These are phyloP conservation scores for Chauna torquata DNA, from an alignment of 2,113 vertebrate species.

Conservation along the genomic window DNA sequence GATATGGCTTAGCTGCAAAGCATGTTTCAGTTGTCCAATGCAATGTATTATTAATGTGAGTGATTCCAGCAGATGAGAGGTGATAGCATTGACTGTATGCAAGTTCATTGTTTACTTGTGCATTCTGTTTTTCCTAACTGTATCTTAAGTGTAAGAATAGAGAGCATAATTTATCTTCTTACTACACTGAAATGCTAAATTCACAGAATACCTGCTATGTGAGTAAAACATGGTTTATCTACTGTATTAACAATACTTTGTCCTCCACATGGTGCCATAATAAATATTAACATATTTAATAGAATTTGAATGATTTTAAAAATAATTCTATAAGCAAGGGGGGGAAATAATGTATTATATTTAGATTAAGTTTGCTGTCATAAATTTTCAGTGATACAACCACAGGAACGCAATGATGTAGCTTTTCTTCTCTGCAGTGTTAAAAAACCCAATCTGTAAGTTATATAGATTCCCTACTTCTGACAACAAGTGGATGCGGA, in stretches of 20 bases:
- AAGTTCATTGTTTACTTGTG: background rate
- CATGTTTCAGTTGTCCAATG: background rate
- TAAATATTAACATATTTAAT: background rate
- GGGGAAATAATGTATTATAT: background rate
- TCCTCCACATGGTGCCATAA: background rate
- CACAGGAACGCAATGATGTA: background rate
- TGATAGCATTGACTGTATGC: fast-evolving
- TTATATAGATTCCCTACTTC: conserved; percentile 94
- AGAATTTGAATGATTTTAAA: background rate
- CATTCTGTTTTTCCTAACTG: background rate
- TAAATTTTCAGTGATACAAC: background rate
- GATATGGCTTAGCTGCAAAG: background rate
- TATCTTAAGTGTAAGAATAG: background rate
- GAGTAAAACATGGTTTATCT: background rate
- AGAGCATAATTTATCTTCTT: background rate
- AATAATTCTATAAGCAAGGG: background rate
- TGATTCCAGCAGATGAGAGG: background rate
- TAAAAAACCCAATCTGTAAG: conserved; percentile 93
- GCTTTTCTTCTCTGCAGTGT: conserved; percentile 78
- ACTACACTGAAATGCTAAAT: background rate
- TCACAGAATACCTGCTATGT: background rate
- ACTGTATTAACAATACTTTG: background rate
- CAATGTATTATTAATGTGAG: background rate
- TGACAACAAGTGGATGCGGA: conserved; percentile 94
- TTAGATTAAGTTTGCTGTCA: background rate